Percentiles rank a stretch among this genome's conserved stretches.
These are phyloP conservation scores for Trachelus troglodyta DNA, from an alignment of 2,888 invertebrate species.

Conservation along the genomic window DNA sequence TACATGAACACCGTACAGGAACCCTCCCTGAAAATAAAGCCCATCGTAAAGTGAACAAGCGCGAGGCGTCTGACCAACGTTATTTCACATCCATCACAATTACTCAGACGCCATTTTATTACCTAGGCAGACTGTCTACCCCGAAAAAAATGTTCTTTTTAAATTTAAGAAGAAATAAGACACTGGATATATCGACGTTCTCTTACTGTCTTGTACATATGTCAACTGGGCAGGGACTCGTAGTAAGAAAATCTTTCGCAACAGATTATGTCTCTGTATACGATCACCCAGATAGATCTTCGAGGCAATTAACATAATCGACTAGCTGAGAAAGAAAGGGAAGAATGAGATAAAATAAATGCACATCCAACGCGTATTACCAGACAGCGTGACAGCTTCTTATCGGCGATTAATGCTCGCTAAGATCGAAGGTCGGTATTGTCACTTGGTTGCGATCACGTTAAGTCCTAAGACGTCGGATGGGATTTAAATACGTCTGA, in stretches of 20 bases:
- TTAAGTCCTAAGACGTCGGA: not conserved
- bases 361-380: constrained; percentile 18
- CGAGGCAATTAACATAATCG: constrained; percentile 25
- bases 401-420: constrained; percentile 28
- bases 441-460: constrained; percentile 13
- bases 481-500: not conserved
- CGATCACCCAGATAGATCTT: constrained; percentile 24
- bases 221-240: not conserved
- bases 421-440: constrained; percentile 23
- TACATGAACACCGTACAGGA: not conserved
- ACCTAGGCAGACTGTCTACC: not conserved
- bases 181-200: not conserved
- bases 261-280: not conserved
- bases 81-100: not conserved
- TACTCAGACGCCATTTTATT: not conserved
- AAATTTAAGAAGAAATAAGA: not conserved
- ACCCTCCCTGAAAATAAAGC: not conserved
- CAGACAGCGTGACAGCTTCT: constrained; percentile 25
- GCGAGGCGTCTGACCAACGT: not conserved
- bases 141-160: not conserved
- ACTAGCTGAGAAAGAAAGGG: constrained; percentile 14
- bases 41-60: not conserved
- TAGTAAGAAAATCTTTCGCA: not conserved
- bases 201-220: not conserved
- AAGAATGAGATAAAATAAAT: not conserved